Percentiles rank a stretch among this genome's conserved stretches.
These are phyloP conservation scores for Andrena chrysosceles DNA, from an alignment of 2,888 invertebrate genomes.

Conservation along the genomic window DNA sequence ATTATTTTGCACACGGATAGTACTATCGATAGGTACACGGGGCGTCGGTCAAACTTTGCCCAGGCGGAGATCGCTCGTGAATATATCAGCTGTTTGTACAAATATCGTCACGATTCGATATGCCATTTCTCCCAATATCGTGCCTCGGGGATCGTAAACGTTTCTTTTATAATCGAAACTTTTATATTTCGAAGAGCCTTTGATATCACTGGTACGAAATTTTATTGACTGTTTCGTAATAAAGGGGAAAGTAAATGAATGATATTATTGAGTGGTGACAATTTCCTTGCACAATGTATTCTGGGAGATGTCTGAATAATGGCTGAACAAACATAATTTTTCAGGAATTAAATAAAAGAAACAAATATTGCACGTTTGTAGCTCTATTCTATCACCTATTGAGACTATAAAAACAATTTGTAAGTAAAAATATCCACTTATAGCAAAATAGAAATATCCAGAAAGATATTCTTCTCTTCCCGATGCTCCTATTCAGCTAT, in stretches of 20 bases:
- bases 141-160: not conserved
- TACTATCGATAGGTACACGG: constrained; percentile 29
- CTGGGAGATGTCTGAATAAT: not conserved
- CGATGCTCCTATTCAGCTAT: too few relatives aligned
- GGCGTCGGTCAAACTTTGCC: not conserved
- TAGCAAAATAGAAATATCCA: too few relatives aligned
- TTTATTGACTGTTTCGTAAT: too few relatives aligned
- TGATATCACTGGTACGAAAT: too few relatives aligned
- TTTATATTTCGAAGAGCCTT: too few relatives aligned
- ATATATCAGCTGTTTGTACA: not conserved
- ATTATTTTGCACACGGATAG: constrained; percentile 22
- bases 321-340: too few relatives aligned
- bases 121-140: not conserved
- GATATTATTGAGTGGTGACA: not conserved
- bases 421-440: too few relatives aligned
- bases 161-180: not conserved
- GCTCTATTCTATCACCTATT: too few relatives aligned
- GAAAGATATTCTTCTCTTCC: too few relatives aligned
- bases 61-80: not conserved
- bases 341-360: too few relatives aligned
- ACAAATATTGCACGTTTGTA: too few relatives aligned
- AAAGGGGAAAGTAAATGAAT: not conserved
- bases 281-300: constrained; percentile 9
- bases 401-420: too few relatives aligned
- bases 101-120: not conserved